Evolutionary conservation across 2,113 vertebrate genomes (phyloP), one percentile per base, ranked within the genome.

Genomic region (Thamnophis sirtalis): DNA sequence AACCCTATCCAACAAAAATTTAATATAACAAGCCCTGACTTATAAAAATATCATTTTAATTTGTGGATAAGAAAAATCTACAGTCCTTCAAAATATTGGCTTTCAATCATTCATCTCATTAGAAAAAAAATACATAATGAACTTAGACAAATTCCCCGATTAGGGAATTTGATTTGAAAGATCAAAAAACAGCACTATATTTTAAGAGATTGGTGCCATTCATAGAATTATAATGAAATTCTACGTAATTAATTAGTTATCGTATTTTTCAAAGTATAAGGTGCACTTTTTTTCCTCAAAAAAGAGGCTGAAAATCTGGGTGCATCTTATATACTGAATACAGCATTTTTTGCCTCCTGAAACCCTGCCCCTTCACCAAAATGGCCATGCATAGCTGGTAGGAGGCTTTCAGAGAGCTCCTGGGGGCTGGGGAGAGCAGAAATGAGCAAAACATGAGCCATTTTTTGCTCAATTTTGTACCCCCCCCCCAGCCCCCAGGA

Each of bases 201-300:
- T 68, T 50, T 68, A 21, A 55, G 6, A 53, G 13, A 86, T 53
- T 58, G 9, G 21, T 80, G 33, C 24, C n/a, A 88, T 10, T 2
- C 48, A 24, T 48, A 38, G 22, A 60, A n/a, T 13, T 33, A 50
- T 94, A 86, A 58, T 50, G 88, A 68, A 88, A 89, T 84, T 92
- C 91, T 80, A 92, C 0, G 1, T 26, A 89, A 86, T 96, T 95
- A 80, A 15, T 80, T 95, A 80, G 6, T 80, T n/a, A 43, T 43
- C 43, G 43, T 43, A 43, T 43, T 43, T 43, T 43, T 43, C 43
- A 43, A 3, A 43, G 43, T 43, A 43, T 43, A 43, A 43, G 43
- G 3, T 43, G 43, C 43, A 43, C 43, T 3, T 43, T 43, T 43
- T 43, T 43, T 43, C 43, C 43, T 43, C 43, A 43, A 43, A 43